Evolutionary conservation across 1,140 invertebrate species (phyloP).

Genomic region (Drosophila nannoptera): DNA sequence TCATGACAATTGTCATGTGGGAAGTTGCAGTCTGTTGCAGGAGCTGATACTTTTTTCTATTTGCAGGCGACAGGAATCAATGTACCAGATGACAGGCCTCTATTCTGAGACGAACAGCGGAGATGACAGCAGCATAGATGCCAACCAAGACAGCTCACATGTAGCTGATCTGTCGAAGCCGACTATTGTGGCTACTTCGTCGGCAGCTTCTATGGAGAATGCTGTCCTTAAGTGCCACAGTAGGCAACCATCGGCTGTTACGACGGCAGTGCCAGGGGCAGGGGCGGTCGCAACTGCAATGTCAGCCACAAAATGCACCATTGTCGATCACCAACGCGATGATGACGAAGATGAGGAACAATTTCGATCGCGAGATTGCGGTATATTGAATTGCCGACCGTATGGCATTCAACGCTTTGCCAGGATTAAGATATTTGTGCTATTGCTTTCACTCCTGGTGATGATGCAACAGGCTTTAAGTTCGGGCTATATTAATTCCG

Average conservation of each 20-base stretch:
- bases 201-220: conserved; percentile 64
- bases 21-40: neutral
- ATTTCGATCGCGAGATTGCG: conserved; percentile 85
- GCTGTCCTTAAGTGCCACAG: neutral
- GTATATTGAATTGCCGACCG: conserved; percentile 89
- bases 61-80: conserved; percentile 87
- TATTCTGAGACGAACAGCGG: conserved; percentile 85
- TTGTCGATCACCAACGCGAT: conserved; percentile 60
- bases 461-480: conserved; percentile 93
- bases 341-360: conserved; percentile 72
- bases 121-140: conserved; percentile 80
- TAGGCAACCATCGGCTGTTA: neutral
- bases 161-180: conserved; percentile 8
- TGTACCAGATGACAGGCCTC: conserved; percentile 92
- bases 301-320: conserved; percentile 84
- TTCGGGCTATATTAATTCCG: conserved; percentile 95
- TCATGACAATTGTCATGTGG: conserved; percentile 30
- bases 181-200: neutral
- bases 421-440: conserved; percentile 94
- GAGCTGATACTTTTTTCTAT: conserved; percentile 19
- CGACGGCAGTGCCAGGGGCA: conserved; percentile 85
- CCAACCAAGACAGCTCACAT: conserved; percentile 40
- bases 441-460: conserved; percentile 93
- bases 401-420: conserved; percentile 89
- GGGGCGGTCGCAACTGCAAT: conserved; percentile 71